Evolutionary conservation across 2,888 invertebrate genomes (phyloP).

Genomic region (Tenthredo amoena): DNA sequence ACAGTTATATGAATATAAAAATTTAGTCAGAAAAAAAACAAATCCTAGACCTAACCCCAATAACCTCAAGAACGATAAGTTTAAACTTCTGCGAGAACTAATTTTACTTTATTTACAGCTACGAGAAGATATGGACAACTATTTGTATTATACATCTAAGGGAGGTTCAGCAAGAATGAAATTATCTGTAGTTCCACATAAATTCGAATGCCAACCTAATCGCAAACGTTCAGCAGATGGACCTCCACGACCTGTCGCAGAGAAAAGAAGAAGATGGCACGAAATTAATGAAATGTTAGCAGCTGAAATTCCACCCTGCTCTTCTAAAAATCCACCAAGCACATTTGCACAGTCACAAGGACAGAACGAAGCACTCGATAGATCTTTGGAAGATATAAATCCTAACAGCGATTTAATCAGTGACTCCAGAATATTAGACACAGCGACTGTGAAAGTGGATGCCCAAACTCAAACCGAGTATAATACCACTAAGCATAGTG

Average conservation of each 20-base stretch:
- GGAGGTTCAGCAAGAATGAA: constrained; percentile 49
- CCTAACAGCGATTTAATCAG: no score
- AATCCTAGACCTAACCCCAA: not conserved
- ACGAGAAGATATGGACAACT: constrained; percentile 49
- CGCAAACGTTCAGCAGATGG: constrained; percentile 34
- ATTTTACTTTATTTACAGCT: constrained; percentile 31
- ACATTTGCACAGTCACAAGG: no score
- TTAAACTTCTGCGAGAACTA: not conserved
- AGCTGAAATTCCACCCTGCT: not conserved
- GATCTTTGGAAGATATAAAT: no score
- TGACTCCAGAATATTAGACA: no score
- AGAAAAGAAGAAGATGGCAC: constrained; percentile 42
- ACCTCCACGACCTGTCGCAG: constrained; percentile 44
- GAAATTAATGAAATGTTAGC: constrained; percentile 38
- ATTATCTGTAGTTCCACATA: constrained; percentile 43
- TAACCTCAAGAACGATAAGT: not conserved
- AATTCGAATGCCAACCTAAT: constrained; percentile 50
- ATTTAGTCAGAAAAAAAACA: not conserved
- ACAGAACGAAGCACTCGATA: no score
- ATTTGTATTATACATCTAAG: constrained; percentile 48
- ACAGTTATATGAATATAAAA: not conserved
- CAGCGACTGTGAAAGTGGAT: no score
- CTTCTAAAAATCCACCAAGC: not conserved
- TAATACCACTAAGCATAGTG: no score
- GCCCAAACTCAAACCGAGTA: no score